Evolutionary conservation across 2,113 vertebrate species (phyloP), one percentile per base, ranked within the genome.

Genomic region (Hucho hucho): DNA sequence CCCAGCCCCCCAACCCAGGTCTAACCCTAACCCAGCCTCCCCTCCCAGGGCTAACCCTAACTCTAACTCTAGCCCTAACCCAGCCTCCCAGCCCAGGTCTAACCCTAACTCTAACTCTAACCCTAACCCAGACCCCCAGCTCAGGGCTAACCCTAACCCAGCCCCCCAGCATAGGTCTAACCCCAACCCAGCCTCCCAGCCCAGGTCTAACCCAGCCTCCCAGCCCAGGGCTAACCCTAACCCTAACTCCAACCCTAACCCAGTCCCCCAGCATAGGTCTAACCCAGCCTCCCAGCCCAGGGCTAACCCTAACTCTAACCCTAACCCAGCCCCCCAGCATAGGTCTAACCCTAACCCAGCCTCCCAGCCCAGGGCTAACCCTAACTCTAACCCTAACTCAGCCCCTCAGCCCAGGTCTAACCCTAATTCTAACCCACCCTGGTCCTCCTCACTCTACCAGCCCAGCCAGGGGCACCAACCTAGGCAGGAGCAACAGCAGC

Each of bases 11-110:
- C 92, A 64, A 37, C 76, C 83, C 0, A 87, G 82, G 64, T 84
- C 87, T 49, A 91, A 89, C 1, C 75, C 53, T 82, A 0, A 83
- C 90, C 9, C 92, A 94, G 76, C 84, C 89, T 29, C 92, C 95
- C 0, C 69, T 94, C 79, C 87, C 92, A 87, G 82, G 64, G 84
- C 86, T 49, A 91, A 89, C 1, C 76, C 53, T 29, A 29, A 29
- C 4, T 29, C 53, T 29, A 29, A 29, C 4, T 29, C 13, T 94
- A 93, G 1, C 25, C 73, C 93, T 49, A 49, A 14, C 11, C 64
- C 78, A 89, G 32, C 88, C 89, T 72, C 86, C 73, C 91, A n/a
- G 28, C 66, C 79, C 0, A 84, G 87, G 56, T 2, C 56, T 20
- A 59, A 59, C 20, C 12, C 56, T 32, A 32, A 32, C 6, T 1